Evolutionary conservation across 2,888 invertebrate genomes (phyloP).

Genomic region (Hylaea fasciaria): DNA sequence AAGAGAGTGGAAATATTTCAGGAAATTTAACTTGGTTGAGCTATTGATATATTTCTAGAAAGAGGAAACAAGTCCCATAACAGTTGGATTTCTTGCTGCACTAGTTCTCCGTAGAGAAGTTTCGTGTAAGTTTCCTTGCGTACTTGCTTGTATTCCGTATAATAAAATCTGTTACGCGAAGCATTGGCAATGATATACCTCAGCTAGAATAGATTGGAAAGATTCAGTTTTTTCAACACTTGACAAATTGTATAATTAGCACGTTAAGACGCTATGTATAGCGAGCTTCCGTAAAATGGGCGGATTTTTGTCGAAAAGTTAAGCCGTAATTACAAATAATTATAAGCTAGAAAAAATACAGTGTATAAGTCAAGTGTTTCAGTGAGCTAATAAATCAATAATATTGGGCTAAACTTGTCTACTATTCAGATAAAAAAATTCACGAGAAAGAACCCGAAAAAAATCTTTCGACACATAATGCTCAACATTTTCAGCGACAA

Average conservation of each 20-base stretch:
- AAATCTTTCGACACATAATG: too few species aligned
- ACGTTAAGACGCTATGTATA: too few species aligned
- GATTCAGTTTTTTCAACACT: not conserved
- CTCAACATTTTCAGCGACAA: too few species aligned
- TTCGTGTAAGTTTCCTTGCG: slow-evolving; percentile 34
- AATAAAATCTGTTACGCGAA: slow-evolving; percentile 18
- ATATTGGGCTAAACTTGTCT: too few species aligned
- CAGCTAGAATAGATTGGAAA: slow-evolving; percentile 10
- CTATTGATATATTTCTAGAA: slow-evolving; percentile 34
- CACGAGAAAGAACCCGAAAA: too few species aligned
- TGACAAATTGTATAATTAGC: not conserved
- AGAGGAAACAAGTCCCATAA: slow-evolving; percentile 25
- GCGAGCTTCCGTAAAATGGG: too few species aligned
- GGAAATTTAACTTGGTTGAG: slow-evolving; percentile 22
- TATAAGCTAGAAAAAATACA: too few species aligned
- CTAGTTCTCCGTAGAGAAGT: slow-evolving; percentile 33
- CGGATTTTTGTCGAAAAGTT: too few species aligned
- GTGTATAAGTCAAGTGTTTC: too few species aligned
- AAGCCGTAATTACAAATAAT: too few species aligned
- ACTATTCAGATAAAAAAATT: too few species aligned
- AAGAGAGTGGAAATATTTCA: slow-evolving; percentile 26
- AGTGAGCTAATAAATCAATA: too few species aligned
- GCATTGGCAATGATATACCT: slow-evolving; percentile 14
- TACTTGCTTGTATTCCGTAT: slow-evolving; percentile 27
- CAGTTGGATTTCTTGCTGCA: slow-evolving; percentile 28